phyloP scores from a whole-genome alignment of 2,888 invertebrate species.

The Hemistola chrysoprasaria region DNA sequence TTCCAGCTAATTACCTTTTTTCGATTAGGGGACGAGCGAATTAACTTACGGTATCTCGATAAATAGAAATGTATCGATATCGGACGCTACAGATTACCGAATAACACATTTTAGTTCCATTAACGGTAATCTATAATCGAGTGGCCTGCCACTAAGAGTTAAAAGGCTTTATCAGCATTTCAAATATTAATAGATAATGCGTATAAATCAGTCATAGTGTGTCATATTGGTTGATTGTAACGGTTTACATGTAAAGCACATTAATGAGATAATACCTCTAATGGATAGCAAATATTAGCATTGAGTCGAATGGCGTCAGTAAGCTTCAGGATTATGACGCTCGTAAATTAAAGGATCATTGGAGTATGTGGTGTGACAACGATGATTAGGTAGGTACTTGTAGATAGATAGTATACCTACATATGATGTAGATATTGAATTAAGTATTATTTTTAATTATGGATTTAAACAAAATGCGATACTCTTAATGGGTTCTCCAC shows the following conservation, averaged over 20 bases:
- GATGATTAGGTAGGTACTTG: too few species aligned
- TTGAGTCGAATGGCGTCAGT: constrained; percentile 23
- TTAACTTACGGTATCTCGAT: constrained; percentile 13
- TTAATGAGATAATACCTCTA: constrained; percentile 53
- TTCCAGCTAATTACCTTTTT: constrained; percentile 43
- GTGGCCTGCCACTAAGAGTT: constrained; percentile 23
- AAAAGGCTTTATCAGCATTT: constrained; percentile 27
- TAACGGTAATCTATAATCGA: constrained; percentile 28
- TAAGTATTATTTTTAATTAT: background rate
- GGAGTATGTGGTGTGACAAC: too few species aligned
- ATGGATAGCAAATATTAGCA: constrained; percentile 60
- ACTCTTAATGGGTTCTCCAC: too few species aligned
- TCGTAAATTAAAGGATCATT: constrained; percentile 5
- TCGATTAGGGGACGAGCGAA: constrained; percentile 39
- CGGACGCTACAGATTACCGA: constrained; percentile 17
- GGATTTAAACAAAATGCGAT: too few species aligned
- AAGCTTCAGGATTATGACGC: constrained; percentile 14
- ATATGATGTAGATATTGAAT: background rate
- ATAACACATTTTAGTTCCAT: constrained; percentile 30
- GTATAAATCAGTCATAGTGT: constrained; percentile 31
- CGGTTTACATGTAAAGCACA: constrained; percentile 58
- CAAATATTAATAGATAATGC: constrained; percentile 32
- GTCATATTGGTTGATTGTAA: constrained; percentile 23
- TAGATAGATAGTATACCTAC: too few species aligned
- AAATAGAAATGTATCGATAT: constrained; percentile 8